Evolutionary conservation across 1,140 invertebrate species (phyloP), one percentile per base, ranked within the genome.

Genomic region (Luehdorfia chinensis): DNA sequence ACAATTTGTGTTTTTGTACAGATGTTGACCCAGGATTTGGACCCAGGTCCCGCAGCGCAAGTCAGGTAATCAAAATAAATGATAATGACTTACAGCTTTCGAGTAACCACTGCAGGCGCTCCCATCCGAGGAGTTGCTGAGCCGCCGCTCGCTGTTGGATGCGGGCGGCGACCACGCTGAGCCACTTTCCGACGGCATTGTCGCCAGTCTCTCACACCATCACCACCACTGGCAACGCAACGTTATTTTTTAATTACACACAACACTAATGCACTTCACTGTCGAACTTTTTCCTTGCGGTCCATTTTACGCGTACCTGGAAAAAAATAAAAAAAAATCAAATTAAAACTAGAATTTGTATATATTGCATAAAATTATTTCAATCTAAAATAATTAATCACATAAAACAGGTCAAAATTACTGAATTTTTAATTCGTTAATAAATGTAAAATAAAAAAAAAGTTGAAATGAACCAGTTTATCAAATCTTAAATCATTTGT

Each of bases 101-200:
- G 84, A 86, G 48, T 88, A 86, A 18, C 84, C 84, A 62, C 84
- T 87, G 55, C 86, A 73, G 33, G 80, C 84, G 66, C 84, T 87
- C 51, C 86, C 84, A 74, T 88, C 86, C 21, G 84, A 87, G 8
- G 86, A 88, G 66, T 87, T 88, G 73, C 86, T 88, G 39, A 86
- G 72, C 45, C 86, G 75, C 47, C 84, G 75, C 74, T 88, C 86
- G 63, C 69, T 75, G 60, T 68, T 65, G 36, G 63, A 62, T 31
- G 77, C 76, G 47, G 76, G 83, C 66, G 81, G 81, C 59, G 78
- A 74, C 74, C 78, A 79, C 50, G 79, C 69, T 37, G 74, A 72
- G 34, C 79, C 80, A 51, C 74, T 84, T 57, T 87, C 86, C 41
- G 86, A 87, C 51, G 86, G 86, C 86, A 88, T 88, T 50, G 66